Percentiles rank a stretch among this genome's conserved stretches.
These are phyloP conservation scores for Xiphydria camelus DNA, from an alignment of 2,888 invertebrate species.

Conservation along the genomic window DNA sequence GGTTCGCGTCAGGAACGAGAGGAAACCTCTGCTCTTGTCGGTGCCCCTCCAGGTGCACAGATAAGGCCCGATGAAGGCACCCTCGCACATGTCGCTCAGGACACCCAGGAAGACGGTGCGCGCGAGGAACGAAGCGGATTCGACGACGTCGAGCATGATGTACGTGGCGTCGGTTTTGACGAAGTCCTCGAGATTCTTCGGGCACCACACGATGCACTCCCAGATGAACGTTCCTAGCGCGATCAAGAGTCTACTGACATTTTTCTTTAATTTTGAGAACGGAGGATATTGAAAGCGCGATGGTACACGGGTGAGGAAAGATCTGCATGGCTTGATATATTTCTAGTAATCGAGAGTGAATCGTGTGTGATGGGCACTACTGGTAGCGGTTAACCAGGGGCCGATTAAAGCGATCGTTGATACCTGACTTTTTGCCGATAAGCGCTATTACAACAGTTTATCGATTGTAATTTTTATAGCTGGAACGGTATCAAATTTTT, in stretches of 20 bases:
- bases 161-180: slow-evolving; percentile 51
- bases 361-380: no score
- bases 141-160: slow-evolving; percentile 54
- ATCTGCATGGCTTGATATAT: no score
- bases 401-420: no score
- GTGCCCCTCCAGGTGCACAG: slow-evolving; percentile 58
- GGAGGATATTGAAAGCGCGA: no score
- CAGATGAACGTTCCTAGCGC: slow-evolving; percentile 56
- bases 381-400: no score
- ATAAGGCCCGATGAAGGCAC: slow-evolving; percentile 49
- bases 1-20: slow-evolving; percentile 52
- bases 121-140: slow-evolving; percentile 47
- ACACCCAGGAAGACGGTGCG: slow-evolving; percentile 54
- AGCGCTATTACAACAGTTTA: no score
- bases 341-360: no score
- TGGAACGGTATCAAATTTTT: no score
- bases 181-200: slow-evolving; percentile 44
- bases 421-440: no score
- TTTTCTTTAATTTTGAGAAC: no score
- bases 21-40: slow-evolving; percentile 44
- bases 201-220: slow-evolving; percentile 47
- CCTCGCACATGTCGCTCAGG: slow-evolving; percentile 55
- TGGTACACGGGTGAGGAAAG: no score
- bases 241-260: slow-evolving; percentile 46
- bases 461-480: no score